A percentile compares a stretch with the other conserved stretches of the same genome.
Conservation (phyloP, 2,797 vertebrate genomes). For the Chanos chanos region DNA sequence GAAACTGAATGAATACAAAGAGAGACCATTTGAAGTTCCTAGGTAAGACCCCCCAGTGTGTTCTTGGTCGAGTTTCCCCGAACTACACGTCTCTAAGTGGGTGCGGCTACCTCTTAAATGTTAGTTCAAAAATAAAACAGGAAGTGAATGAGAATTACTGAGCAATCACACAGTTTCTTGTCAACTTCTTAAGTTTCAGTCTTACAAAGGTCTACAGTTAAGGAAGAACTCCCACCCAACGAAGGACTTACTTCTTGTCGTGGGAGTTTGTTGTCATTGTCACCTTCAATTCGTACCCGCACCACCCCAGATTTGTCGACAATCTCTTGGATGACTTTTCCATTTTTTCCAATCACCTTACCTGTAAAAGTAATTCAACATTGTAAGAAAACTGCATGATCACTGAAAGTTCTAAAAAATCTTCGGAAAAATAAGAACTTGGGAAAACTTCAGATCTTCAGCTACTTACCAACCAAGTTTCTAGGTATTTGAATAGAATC, state of each 20-base stretch:
- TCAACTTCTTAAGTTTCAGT: too few relatives aligned
- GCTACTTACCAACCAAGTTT: conserved; percentile 88
- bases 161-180: too few relatives aligned
- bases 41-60: too few relatives aligned
- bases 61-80: neutral
- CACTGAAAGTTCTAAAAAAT: too few relatives aligned
- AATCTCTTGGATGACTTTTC: conserved; percentile 98
- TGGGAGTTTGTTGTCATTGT: conserved; percentile 94
- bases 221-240: neutral
- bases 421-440: neutral
- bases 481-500: conserved; percentile 97
- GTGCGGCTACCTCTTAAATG: conserved; percentile 33
- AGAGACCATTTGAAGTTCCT: too few relatives aligned
- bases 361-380: conserved; percentile 64
- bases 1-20: too few relatives aligned
- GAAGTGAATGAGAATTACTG: too few relatives aligned
- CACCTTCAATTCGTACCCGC: conserved; percentile 95
- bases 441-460: neutral
- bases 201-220: too few relatives aligned
- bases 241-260: conserved; percentile 86
- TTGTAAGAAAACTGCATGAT: neutral
- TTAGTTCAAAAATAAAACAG: conserved; percentile 82
- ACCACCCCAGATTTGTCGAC: conserved; percentile 99
- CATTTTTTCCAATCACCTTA: conserved; percentile 98
- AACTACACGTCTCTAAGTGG: conserved; percentile 3